A percentile compares a stretch with the other conserved stretches of the same genome.
Conservation (phyloP, 2,797 vertebrate species). For the Syngnathus acus region DNA sequence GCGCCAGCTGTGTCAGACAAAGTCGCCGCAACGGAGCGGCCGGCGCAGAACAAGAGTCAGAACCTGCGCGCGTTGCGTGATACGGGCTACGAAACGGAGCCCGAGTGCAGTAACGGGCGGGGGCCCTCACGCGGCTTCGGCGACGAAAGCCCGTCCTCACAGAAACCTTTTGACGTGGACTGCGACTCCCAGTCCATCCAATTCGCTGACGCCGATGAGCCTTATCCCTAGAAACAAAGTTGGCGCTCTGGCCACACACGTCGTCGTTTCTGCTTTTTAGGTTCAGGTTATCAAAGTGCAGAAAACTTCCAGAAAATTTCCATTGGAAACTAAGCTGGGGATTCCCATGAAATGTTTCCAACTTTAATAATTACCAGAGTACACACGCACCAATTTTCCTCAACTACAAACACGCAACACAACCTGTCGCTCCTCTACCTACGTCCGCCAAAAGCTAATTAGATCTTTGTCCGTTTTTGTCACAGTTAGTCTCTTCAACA, state of each 20-base stretch:
- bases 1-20: constrained; percentile 64
- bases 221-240: constrained; percentile 31
- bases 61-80: constrained; percentile 77
- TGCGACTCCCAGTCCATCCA: constrained; percentile 83
- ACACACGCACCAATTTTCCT: too few relatives aligned
- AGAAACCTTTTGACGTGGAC: constrained; percentile 87
- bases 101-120: constrained; percentile 80
- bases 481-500: background rate
- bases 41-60: constrained; percentile 75
- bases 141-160: constrained; percentile 63
- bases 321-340: background rate
- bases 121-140: constrained; percentile 66
- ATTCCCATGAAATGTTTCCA: too few relatives aligned
- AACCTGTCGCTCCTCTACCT: background rate
- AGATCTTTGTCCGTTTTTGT: background rate
- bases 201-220: constrained; percentile 81
- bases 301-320: background rate
- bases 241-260: background rate
- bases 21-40: constrained; percentile 62
- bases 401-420: background rate
- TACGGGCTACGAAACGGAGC: constrained; percentile 91
- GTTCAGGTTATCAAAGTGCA: constrained; percentile 13
- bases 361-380: too few relatives aligned
- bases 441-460: background rate
- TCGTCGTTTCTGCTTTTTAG: background rate